These are phyloP conservation scores for Ectropis grisescens DNA, from an alignment of 1,140 invertebrate species.

Conservation along the genomic window DNA sequence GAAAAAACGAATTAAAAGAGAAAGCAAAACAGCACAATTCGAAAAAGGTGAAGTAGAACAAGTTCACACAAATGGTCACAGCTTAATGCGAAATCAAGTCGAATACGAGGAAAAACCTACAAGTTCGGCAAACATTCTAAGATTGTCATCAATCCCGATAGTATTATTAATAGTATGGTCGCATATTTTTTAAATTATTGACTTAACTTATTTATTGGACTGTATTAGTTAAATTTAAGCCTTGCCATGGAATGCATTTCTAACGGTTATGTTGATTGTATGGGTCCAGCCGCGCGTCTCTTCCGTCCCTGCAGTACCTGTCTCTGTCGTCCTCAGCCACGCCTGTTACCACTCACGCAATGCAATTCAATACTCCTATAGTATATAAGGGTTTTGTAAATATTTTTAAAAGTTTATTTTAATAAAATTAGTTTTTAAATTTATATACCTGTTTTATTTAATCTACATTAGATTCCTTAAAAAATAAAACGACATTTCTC, in stretches of 20 bases:
- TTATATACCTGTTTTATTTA: constrained; percentile 25
- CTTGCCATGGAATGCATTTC: constrained; percentile 65
- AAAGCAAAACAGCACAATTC: constrained; percentile 41
- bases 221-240: constrained; percentile 23
- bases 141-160: constrained; percentile 13
- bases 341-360: constrained; percentile 48
- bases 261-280: constrained; percentile 10
- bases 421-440: constrained; percentile 49
- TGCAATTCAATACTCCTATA: constrained; percentile 65
- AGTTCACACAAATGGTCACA: constrained; percentile 19
- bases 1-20: constrained; percentile 27
- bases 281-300: constrained; percentile 16
- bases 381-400: constrained; percentile 56
- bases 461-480: no score
- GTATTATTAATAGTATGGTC: constrained; percentile 23
- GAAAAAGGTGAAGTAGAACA: constrained; percentile 29
- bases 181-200: constrained; percentile 23
- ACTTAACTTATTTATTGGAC: constrained; percentile 57
- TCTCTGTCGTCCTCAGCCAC: constrained; percentile 5
- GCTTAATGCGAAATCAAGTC: constrained; percentile 28
- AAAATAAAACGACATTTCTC: no score
- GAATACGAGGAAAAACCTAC: no score
- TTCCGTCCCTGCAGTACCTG: constrained; percentile 1
- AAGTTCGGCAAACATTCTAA: no score
- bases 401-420: constrained; percentile 42